phyloP scores from a whole-genome alignment of 2,113 vertebrate genomes.

The Gymnocephalus cernua region DNA sequence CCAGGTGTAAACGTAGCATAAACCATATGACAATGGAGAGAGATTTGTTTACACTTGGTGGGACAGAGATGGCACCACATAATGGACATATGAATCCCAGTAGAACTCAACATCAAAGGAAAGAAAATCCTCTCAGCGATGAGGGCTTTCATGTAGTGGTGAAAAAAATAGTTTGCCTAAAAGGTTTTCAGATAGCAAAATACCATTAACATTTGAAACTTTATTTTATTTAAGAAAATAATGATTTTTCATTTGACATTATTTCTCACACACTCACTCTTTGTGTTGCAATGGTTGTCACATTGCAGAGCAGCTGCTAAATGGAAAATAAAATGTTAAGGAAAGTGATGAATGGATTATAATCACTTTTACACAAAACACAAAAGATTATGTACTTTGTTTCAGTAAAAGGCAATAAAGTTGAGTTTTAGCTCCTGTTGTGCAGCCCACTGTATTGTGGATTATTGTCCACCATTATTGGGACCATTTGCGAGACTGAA shows the following conservation, averaged over 20 bases:
- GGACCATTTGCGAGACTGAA: not conserved
- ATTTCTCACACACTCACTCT: not conserved
- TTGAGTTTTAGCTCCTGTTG: not conserved
- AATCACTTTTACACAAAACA: not conserved
- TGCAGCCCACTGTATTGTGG: not conserved
- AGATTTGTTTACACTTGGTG: not conserved
- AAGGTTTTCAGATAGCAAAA: slow-evolving; percentile 1
- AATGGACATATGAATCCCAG: not conserved
- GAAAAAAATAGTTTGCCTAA: not conserved
- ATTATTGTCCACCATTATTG: not conserved
- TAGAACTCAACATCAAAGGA: not conserved
- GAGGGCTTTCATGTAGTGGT: not conserved
- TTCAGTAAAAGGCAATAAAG: not conserved
- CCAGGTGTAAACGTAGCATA: no score
- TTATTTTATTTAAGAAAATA: slow-evolving; percentile 2
- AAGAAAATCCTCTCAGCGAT: not conserved
- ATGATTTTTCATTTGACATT: not conserved
- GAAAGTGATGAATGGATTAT: not conserved
- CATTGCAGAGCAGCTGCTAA: not conserved
- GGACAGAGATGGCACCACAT: not conserved
- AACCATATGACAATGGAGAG: not conserved
- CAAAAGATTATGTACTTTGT: not conserved
- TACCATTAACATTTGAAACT: no score
- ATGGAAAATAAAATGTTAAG: not conserved
- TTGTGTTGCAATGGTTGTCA: slow-evolving; percentile 6